Evolutionary conservation across 2,888 invertebrate species (phyloP), one percentile per base, ranked within the genome.

Genomic region (Dicroscelio sp.): DNA sequence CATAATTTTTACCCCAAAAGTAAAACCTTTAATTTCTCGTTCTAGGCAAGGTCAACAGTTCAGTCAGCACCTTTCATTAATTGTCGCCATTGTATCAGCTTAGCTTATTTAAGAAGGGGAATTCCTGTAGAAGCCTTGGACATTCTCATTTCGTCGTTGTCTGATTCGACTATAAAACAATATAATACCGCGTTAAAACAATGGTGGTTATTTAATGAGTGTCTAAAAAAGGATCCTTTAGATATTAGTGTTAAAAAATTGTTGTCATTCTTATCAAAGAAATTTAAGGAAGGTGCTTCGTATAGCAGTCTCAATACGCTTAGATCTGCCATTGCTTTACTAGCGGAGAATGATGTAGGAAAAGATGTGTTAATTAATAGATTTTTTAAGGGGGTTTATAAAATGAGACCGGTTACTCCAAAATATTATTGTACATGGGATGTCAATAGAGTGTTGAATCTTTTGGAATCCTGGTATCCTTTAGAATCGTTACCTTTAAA

Each of bases 61-160:
- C 58, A 2, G 30, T 48, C 25, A 82, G 12, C 85, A 87, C 38
- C 76, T 92, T 52, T 52, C 52, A n/a, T 20, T 52, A 55, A 71
- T 89, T 8, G 93, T 91, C 78, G 94, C 92, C 12, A 69, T 65
- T 83, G 90, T 94, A 88, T 94, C 94, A 4, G 91, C 87, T 63
- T 93, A 60, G 93, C 90, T 2, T 90, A 94, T 17, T 20, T 83
- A 71, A 33, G 73, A 73, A 88, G 89, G 23, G 67, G 69, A n/a
- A 48, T 91, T 1, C 93, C 94, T 14, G 12, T 65, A 33, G 86
- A 87, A 38, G 58, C 87, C 0, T 14, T 71, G 2, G 33, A 85
- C 0, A 92, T 90, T 33, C 69, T 90, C 63, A 55, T 91, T 69
- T 84, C 94, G 6, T 95, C 94, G 2, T 63, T 95, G 31, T 75